phyloP scores from a whole-genome alignment of 2,797 vertebrate species.

The Ateles fusciceps region DNA sequence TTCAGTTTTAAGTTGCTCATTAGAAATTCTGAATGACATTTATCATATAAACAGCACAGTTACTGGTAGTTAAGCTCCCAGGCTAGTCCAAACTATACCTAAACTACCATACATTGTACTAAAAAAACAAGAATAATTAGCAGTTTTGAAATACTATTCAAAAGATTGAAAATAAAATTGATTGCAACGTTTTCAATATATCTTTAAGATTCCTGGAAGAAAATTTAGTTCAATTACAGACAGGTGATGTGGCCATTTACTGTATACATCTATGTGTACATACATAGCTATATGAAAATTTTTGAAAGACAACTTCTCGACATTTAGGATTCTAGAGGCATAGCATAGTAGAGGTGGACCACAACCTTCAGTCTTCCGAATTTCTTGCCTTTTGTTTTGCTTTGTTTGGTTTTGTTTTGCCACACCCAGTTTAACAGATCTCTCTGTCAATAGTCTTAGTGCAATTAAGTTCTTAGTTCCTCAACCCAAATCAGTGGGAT shows the following conservation, averaged over 20 bases:
- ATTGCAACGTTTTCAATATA: background rate
- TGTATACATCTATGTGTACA: background rate
- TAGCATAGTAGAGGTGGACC: background rate
- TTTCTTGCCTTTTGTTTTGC: background rate
- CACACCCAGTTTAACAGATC: background rate
- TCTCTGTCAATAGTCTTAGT: background rate
- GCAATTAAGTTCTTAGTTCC: background rate
- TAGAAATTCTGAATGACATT: constrained; percentile 4
- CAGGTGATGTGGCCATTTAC: background rate
- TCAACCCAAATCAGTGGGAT: background rate
- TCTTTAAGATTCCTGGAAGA: background rate
- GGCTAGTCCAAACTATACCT: background rate
- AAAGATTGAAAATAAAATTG: background rate
- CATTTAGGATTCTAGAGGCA: background rate
- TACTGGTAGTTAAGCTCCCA: background rate
- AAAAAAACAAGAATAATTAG: background rate
- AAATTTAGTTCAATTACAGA: background rate
- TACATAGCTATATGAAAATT: background rate
- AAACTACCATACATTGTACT: background rate
- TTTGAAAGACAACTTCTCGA: background rate
- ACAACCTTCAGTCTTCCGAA: background rate
- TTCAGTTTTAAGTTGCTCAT: background rate
- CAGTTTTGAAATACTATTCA: background rate
- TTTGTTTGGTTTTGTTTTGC: background rate
- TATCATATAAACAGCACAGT: background rate